These are phyloP conservation scores for Manacus vitellinus DNA, from an alignment of 2,113 vertebrate species.

Conservation along the genomic window DNA sequence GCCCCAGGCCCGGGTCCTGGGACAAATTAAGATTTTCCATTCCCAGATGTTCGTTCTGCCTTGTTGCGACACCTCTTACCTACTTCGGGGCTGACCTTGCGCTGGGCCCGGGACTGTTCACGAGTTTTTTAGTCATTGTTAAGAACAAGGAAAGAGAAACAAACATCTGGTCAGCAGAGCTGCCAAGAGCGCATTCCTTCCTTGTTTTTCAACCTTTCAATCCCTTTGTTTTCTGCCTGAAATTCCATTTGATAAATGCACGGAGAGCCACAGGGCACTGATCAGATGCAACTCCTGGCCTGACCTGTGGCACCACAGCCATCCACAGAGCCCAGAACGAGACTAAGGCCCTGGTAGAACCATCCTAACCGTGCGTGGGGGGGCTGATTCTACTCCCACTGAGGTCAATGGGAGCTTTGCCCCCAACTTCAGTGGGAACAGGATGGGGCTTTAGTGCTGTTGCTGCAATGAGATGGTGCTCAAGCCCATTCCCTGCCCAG, in stretches of 20 bases:
- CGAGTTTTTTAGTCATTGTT: constrained; percentile 62
- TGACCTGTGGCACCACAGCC: background rate
- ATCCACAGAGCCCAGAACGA: background rate
- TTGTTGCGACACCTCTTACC: constrained; percentile 66
- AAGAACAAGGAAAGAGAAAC: constrained; percentile 46
- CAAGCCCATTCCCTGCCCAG: background rate
- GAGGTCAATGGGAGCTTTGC: constrained; percentile 7
- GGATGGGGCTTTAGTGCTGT: background rate
- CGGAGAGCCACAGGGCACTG: background rate
- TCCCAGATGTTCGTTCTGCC: constrained; percentile 13
- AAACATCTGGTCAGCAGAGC: constrained; percentile 71
- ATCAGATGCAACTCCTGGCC: background rate
- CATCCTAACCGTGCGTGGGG: background rate
- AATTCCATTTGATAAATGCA: constrained; percentile 60
- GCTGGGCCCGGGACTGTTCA: constrained; percentile 22
- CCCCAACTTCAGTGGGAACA: background rate
- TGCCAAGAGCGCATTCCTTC: constrained; percentile 62
- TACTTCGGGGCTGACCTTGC: constrained; percentile 44
- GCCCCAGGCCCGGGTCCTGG: background rate
- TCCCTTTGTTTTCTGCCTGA: constrained; percentile 58
- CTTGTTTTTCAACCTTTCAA: constrained; percentile 63
- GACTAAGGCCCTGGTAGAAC: background rate
- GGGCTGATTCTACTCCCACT: background rate
- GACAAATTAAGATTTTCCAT: constrained; percentile 40
- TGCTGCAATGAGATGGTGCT: background rate